phyloP scores from a whole-genome alignment of 1,140 invertebrate species.

The Atta colombica region DNA sequence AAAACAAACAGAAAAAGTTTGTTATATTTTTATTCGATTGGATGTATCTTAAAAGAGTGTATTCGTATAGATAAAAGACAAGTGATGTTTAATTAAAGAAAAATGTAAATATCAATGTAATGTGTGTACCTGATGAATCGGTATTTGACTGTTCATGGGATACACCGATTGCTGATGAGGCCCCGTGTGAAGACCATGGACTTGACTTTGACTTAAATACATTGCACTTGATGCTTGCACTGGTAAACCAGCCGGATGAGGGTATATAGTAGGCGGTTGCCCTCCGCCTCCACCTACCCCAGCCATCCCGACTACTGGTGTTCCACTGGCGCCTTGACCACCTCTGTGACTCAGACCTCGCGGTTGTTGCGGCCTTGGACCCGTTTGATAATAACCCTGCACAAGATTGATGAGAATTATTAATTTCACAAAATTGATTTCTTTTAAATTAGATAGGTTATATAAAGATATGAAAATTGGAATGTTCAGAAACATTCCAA shows the following conservation, averaged over 20 bases:
- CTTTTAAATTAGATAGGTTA: too few relatives aligned
- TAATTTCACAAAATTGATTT: too few relatives aligned
- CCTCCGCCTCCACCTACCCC: constrained; percentile 76
- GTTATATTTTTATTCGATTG: constrained; percentile 30
- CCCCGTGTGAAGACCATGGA: constrained; percentile 75
- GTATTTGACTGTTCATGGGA: constrained; percentile 78
- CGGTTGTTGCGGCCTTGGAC: constrained; percentile 79
- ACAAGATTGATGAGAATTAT: neutral
- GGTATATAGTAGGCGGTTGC: constrained; percentile 81
- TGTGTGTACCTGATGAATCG: constrained; percentile 75
- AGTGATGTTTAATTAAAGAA: constrained; percentile 30
- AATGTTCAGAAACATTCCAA: too few relatives aligned
- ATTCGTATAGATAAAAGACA: neutral
- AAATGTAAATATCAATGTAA: constrained; percentile 55
- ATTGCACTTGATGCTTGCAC: constrained; percentile 73
- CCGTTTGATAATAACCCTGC: constrained; percentile 79
- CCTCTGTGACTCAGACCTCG: constrained; percentile 80
- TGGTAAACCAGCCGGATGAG: constrained; percentile 75
- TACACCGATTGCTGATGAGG: constrained; percentile 80
- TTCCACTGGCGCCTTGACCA: constrained; percentile 76
- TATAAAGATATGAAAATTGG: too few relatives aligned
- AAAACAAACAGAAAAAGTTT: constrained; percentile 64
- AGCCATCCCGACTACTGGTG: constrained; percentile 80
- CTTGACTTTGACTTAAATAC: constrained; percentile 76
- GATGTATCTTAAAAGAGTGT: neutral